A percentile compares a stretch with the other conserved stretches of the same genome.
phyloP scores from a whole-genome alignment of 2,888 invertebrate species.

The Pheosia tremula region DNA sequence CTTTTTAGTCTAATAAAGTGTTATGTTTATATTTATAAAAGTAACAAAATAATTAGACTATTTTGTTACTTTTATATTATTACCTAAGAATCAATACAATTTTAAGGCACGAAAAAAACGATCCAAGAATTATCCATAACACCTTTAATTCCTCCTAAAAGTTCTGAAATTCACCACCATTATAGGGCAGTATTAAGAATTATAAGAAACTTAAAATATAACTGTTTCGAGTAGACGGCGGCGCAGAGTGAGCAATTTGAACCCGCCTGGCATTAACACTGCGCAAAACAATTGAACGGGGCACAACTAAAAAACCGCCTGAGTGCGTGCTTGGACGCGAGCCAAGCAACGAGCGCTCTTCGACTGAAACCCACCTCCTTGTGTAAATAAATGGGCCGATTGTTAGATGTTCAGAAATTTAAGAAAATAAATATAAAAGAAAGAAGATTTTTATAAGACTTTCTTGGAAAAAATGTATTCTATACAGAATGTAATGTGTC shows the following conservation, averaged over 20 bases:
- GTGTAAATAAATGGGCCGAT: slow-evolving; percentile 31
- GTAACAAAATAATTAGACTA: no score
- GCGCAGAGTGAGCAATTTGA: slow-evolving; percentile 9
- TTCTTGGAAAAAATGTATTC: no score
- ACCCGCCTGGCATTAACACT: slow-evolving; percentile 28
- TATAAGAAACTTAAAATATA: neutral
- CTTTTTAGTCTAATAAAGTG: no score
- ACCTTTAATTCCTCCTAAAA: no score
- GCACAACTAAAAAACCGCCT: slow-evolving; percentile 27
- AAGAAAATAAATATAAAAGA: neutral
- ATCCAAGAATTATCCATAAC: no score
- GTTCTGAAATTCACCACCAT: no score
- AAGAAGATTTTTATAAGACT: no score
- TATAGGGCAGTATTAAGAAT: neutral
- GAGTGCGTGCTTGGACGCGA: slow-evolving; percentile 33
- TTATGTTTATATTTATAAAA: no score
- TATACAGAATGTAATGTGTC: no score
- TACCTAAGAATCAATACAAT: no score
- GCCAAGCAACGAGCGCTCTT: slow-evolving; percentile 26
- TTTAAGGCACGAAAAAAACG: no score
- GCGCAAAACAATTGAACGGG: slow-evolving; percentile 35
- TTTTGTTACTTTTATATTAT: no score
- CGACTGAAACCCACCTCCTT: slow-evolving; percentile 23
- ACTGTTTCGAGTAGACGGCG: neutral
- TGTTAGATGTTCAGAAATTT: neutral